Conservation (phyloP, 2,888 invertebrate species). For the Ennomos fuscantarius region DNA sequence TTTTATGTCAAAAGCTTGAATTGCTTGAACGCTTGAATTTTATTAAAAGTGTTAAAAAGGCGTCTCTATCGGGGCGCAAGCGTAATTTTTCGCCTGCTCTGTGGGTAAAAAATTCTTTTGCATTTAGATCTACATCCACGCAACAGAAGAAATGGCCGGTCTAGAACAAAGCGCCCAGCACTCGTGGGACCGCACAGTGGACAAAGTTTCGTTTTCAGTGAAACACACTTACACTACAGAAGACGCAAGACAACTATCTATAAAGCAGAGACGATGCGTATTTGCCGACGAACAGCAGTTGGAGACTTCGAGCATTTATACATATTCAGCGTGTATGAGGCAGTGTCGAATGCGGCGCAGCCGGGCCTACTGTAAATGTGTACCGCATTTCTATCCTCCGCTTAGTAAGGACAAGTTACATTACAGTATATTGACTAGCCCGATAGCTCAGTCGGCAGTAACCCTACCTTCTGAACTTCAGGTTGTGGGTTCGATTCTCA, state of each 20-base stretch:
- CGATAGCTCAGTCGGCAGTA: too few relatives aligned
- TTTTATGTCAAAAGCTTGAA: too few relatives aligned
- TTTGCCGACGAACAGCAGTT: slow-evolving; percentile 88
- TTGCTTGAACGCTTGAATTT: too few relatives aligned
- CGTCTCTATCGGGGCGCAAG: too few relatives aligned
- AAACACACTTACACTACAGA: slow-evolving; percentile 92
- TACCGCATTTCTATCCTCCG: slow-evolving; percentile 89
- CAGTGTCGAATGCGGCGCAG: slow-evolving; percentile 89
- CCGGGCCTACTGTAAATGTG: slow-evolving; percentile 87
- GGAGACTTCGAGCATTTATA: slow-evolving; percentile 86
- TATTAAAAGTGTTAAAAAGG: too few relatives aligned
- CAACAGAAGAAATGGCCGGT: slow-evolving; percentile 89
- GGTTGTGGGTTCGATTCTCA: too few relatives aligned
- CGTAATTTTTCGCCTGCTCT: too few relatives aligned
- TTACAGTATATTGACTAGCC: too few relatives aligned
- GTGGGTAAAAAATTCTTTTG: too few relatives aligned
- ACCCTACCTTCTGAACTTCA: too few relatives aligned
- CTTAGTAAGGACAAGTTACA: slow-evolving; percentile 69
- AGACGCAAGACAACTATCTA: slow-evolving; percentile 88
- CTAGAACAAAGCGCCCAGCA: slow-evolving; percentile 89
- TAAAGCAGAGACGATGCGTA: slow-evolving; percentile 89
- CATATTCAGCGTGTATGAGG: slow-evolving; percentile 90
- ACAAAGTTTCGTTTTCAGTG: slow-evolving; percentile 87
- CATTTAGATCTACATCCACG: slow-evolving; percentile 86
- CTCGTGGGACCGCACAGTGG: slow-evolving; percentile 87